Base-by-base conservation (phyloP, 2,888 invertebrate genomes). In the Drosophila histrio region DNA sequence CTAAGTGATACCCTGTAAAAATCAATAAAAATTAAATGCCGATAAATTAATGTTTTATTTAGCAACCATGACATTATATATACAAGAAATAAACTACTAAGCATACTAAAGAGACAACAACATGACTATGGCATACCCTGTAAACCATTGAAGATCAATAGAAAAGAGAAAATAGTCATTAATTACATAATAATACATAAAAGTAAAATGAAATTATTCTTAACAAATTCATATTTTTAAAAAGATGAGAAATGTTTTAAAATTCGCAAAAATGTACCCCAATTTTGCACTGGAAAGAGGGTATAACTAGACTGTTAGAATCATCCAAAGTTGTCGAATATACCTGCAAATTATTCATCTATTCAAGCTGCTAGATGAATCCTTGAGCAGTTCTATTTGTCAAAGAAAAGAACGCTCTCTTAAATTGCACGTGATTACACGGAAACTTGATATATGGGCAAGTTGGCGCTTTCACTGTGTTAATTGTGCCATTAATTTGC, bases 401-500 rank as follows among this genome's bases (percentile, higher is more conserved):
- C 58, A 72, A 43, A 11, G 30, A 47, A 22, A 61, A 49, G 56
- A 46, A 26, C 13, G 17, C 26, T 46, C 34, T n/a, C 38, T 30
- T 47, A 41, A 36, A 60, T 56, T 58, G 41, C 57, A 52, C 56
- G 44, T 62, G 62, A 67, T 56, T 58, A 57, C 26, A 36, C 58
- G 54, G 47, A 47, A 74, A 41, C 56, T 52, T 70, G 72, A 75
- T 69, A 24, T 60, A 65, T 63, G 52, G 15, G 9, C 22, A 50
- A 65, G 52, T 26, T 44, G 44, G 7, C 13, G 63, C 61, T 58
- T 73, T 73, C 61, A 47, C 26, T 61, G 41, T 49, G 60, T 72
- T 84, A 82, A 82, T 84, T 78, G 78, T 61, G 49, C 67, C 68
- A 81, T 75, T 71, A 67, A 84, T 86, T 77, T 58, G 21, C 17